Evolutionary conservation across 2,888 invertebrate genomes (phyloP), one percentile per base, ranked within the genome.

Genomic region (Rutpela maculata): DNA sequence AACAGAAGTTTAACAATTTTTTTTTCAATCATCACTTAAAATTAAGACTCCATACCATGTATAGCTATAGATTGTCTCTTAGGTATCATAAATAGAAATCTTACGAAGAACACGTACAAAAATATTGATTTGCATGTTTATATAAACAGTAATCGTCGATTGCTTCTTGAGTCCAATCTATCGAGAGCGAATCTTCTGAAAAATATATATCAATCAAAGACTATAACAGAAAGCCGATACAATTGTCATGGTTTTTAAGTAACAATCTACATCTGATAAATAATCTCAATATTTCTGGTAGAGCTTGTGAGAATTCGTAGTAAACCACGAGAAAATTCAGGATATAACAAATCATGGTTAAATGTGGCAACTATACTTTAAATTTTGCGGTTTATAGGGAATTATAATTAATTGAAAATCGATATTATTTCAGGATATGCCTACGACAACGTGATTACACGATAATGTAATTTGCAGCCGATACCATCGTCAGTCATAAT

Each of bases 321-420:
- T 26, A 17, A 62, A 31, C 62, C 7, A 31, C 5, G 67, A 26
- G n/a, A 15, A 31, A 68, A 55, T 12, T 7, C n/a, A 6, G 22
- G 15, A 7, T 56, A 68, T 68, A 62, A 69, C 50, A 57, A 59
- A 69, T 31, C 69, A 31, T 56, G 67, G 18, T 31, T 35, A 15
- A 35, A 59, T 55, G 17, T 59, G 59, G 57, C 6, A 26, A 6
- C 6, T 69, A 57, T 18, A 68, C 9, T 56, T 68, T 19, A 56
- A 56, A 68, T 68, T 68, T 68, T 56, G 68, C 10, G 68, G 68
- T 55, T 56, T 22, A 22, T n/a, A 31, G n/a, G 56, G 26, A 56
- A 57, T 31, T 68, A 38, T 55, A 57, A 68, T 68, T 68, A 68
- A 68, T 68, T 68, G 68, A 57, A 57, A 68, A 68, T 68, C 68